phyloP scores from a whole-genome alignment of 2,797 vertebrate genomes.

The Eupleurogrammus muticus region DNA sequence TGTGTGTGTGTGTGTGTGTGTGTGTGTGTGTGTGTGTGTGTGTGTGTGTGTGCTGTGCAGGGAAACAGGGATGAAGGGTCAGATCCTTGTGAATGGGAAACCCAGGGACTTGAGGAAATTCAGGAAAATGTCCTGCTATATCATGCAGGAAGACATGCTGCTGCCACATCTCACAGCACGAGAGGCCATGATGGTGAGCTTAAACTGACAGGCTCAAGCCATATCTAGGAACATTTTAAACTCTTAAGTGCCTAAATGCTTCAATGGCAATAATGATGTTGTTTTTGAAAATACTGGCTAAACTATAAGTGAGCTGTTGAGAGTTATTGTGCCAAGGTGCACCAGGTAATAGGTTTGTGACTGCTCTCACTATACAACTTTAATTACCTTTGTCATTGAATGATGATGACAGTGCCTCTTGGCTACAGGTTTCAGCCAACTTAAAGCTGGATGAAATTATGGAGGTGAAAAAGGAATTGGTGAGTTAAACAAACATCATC shows the following conservation, averaged over 20 bases:
- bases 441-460: constrained; percentile 91
- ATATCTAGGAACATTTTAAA: neutral
- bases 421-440: constrained; percentile 91
- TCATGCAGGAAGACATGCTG: constrained; percentile 97
- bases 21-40: no score
- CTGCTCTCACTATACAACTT: neutral
- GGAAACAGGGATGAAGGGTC: constrained; percentile 94
- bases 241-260: neutral
- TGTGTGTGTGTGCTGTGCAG: constrained; percentile 68
- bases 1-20: no score
- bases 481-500: constrained; percentile 70
- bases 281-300: neutral
- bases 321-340: neutral
- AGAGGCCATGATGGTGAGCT: constrained; percentile 93
- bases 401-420: neutral
- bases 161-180: constrained; percentile 90
- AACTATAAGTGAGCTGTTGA: neutral
- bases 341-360: constrained; percentile 3
- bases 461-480: constrained; percentile 94
- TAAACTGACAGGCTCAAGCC: neutral
- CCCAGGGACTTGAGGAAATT: constrained; percentile 91
- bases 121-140: constrained; percentile 98
- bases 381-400: neutral
- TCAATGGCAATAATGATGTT: no score
- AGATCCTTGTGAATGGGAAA: constrained; percentile 92